Evolutionary conservation across 2,797 vertebrate species (phyloP).

Genomic region (Podarcis lilfordi): DNA sequence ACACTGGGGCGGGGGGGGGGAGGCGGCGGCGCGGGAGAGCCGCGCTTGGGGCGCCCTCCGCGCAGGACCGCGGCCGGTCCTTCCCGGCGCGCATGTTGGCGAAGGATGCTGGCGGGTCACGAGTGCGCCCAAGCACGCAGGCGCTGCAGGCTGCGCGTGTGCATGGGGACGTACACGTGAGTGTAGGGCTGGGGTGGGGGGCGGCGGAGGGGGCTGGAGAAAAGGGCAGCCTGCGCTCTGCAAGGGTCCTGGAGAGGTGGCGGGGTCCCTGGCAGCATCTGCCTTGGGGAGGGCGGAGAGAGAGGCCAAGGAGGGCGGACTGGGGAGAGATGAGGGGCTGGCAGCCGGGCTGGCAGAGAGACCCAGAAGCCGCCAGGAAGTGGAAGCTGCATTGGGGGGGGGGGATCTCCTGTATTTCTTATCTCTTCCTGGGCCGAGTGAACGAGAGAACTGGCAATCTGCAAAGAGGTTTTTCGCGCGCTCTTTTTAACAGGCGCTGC

Average conservation of each 20-base stretch:
- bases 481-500: too few relatives aligned
- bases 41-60: neutral
- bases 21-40: neutral
- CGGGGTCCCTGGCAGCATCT: neutral
- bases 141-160: slow-evolving; percentile 51
- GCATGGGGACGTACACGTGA: slow-evolving; percentile 36
- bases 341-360: neutral
- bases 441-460: too few relatives aligned
- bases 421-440: too few relatives aligned
- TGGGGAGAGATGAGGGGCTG: neutral
- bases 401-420: too few relatives aligned
- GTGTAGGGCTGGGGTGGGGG: slow-evolving; percentile 54
- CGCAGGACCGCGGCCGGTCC: slow-evolving; percentile 37
- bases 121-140: slow-evolving; percentile 73
- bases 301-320: neutral
- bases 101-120: slow-evolving; percentile 74
- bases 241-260: too few relatives aligned
- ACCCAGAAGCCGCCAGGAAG: slow-evolving; percentile 7
- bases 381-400: neutral
- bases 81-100: slow-evolving; percentile 52
- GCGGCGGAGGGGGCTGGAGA: too few relatives aligned
- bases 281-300: neutral
- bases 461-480: too few relatives aligned
- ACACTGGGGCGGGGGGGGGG: slow-evolving; percentile 82
- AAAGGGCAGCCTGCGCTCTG: too few relatives aligned